A percentile compares a stretch with the other conserved stretches of the same genome.
These are phyloP conservation scores for Hippocampus guttulatus DNA, from an alignment of 2,113 vertebrate genomes.

Conservation along the genomic window DNA sequence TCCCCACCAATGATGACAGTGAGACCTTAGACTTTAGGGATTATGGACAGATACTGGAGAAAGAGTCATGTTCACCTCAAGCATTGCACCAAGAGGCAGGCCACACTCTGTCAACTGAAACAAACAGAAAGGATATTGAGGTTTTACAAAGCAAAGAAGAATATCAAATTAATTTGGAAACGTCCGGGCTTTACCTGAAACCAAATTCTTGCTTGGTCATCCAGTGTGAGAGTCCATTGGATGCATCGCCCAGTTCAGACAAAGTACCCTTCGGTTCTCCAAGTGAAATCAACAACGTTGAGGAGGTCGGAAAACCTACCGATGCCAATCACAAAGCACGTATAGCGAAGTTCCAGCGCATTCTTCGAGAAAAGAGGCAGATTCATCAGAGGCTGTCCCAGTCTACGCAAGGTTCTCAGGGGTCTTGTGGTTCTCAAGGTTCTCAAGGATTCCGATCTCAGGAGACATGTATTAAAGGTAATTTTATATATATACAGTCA, in stretches of 20 bases:
- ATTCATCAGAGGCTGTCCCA: slow-evolving; percentile 80
- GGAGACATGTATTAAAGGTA: slow-evolving; percentile 86
- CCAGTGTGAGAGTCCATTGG: slow-evolving; percentile 7
- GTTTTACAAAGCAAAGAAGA: slow-evolving; percentile 34
- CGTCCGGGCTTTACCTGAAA: slow-evolving; percentile 30
- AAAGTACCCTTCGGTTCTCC: slow-evolving; percentile 47
- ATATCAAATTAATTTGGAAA: slow-evolving; percentile 33
- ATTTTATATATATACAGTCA: neutral
- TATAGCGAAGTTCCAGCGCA: slow-evolving; percentile 88
- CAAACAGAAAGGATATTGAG: slow-evolving; percentile 38
- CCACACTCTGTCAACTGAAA: slow-evolving; percentile 33
- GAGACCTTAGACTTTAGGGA: slow-evolving; percentile 32
- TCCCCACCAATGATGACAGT: slow-evolving; percentile 20
- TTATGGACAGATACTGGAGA: slow-evolving; percentile 29
- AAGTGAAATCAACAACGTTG: slow-evolving; percentile 37
- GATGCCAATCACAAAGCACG: slow-evolving; percentile 85
- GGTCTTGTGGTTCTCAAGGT: slow-evolving; percentile 74
- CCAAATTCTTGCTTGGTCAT: slow-evolving; percentile 37
- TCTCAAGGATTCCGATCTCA: slow-evolving; percentile 75
- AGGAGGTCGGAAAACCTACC: slow-evolving; percentile 28
- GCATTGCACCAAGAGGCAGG: slow-evolving; percentile 33
- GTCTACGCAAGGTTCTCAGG: slow-evolving; percentile 77
- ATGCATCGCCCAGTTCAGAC: slow-evolving; percentile 18
- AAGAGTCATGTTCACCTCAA: slow-evolving; percentile 12
- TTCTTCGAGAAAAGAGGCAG: slow-evolving; percentile 86